A percentile compares a stretch with the other conserved stretches of the same genome.
Conservation (phyloP, 2,797 vertebrate species). For the Tangara arthus region DNA sequence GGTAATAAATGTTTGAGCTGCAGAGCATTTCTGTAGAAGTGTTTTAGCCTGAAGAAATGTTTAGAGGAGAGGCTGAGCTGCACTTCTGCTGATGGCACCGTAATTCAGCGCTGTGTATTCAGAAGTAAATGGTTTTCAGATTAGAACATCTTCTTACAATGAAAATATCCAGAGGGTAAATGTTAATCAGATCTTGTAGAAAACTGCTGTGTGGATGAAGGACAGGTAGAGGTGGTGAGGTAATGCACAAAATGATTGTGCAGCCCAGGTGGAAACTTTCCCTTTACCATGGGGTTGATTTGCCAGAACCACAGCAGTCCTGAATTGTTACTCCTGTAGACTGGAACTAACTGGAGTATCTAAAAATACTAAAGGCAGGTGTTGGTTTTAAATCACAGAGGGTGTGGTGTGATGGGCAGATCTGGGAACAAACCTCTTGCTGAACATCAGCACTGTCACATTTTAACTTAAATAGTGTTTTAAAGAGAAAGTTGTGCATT, state of each 20-base stretch:
- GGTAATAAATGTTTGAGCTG: not conserved
- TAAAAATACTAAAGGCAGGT: not conserved
- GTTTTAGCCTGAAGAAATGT: constrained; percentile 1
- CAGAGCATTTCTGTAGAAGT: not conserved
- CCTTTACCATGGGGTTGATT: accelerated
- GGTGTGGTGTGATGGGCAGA: not conserved
- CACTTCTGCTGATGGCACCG: not conserved
- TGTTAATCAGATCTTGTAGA: not conserved
- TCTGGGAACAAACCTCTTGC: not conserved
- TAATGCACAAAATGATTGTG: not conserved
- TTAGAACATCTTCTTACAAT: constrained; percentile 15
- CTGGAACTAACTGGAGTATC: not conserved
- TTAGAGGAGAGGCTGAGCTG: constrained; percentile 1
- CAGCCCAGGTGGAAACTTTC: not conserved
- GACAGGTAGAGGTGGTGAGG: not conserved
- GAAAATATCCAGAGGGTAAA: not conserved
- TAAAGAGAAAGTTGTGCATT: accelerated
- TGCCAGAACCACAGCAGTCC: not conserved
- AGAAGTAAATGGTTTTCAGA: constrained; percentile 42
- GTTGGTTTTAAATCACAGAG: not conserved
- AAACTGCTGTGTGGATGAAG: not conserved
- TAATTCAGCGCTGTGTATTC: not conserved
- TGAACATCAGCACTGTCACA: not conserved
- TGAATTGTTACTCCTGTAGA: not conserved
- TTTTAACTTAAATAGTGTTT: not conserved